phyloP scores from a whole-genome alignment of 2,797 vertebrate genomes.

The Myotis planiceps region DNA sequence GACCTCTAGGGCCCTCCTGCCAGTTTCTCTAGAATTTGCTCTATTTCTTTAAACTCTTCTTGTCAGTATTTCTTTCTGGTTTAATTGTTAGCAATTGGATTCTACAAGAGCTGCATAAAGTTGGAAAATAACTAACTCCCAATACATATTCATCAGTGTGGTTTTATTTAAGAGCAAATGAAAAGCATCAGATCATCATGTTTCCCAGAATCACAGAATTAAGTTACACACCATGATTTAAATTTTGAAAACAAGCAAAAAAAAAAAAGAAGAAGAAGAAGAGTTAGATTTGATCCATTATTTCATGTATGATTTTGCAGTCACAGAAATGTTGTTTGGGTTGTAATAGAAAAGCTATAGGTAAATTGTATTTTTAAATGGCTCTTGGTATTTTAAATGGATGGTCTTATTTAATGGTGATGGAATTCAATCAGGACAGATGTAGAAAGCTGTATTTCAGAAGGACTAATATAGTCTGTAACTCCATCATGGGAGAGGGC shows the following conservation, averaged over 20 bases:
- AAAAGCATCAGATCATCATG: conserved; percentile 14
- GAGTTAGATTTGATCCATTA: not conserved
- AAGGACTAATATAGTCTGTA: not conserved
- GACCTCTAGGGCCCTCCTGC: not conserved
- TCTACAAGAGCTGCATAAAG: conserved; percentile 69
- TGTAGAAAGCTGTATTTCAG: not conserved
- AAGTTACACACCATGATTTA: conserved; percentile 51
- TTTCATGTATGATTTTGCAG: conserved; percentile 46
- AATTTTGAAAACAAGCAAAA: conserved; percentile 38
- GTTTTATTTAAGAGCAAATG: conserved; percentile 74
- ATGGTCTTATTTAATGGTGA: not conserved
- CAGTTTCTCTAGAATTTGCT: not conserved
- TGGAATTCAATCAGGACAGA: not conserved
- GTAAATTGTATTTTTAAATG: conserved; percentile 25
- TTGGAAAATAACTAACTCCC: conserved; percentile 74
- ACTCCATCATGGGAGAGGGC: not conserved
- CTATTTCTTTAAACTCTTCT: conserved; percentile 19
- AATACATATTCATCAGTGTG: conserved; percentile 68
- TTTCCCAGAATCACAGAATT: conserved; percentile 54
- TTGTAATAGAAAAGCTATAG: not conserved
- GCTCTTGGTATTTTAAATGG: not conserved
- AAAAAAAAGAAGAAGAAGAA: not conserved
- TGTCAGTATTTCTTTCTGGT: conserved; percentile 52
- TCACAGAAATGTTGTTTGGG: not conserved
- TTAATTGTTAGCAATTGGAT: conserved; percentile 78